phyloP scores from a whole-genome alignment of 2,113 vertebrate species.

The Micronycteris hirsuta region DNA sequence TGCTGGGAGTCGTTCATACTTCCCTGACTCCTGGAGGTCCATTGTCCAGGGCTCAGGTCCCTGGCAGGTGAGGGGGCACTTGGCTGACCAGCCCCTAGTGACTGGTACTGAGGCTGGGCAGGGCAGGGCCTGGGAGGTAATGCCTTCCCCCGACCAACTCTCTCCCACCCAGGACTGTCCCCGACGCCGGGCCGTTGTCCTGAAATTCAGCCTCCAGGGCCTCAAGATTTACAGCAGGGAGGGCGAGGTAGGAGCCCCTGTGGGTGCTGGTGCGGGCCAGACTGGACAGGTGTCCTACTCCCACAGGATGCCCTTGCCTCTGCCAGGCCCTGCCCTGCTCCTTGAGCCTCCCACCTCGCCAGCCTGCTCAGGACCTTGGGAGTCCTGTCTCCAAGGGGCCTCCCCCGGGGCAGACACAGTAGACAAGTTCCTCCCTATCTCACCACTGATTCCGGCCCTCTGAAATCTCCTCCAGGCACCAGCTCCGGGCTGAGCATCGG shows the following conservation, averaged over 20 bases:
- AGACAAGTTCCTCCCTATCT: not conserved
- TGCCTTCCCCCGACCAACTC: not conserved
- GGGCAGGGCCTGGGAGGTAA: not conserved
- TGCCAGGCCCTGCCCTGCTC: not conserved
- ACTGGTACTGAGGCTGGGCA: not conserved
- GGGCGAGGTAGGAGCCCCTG: conserved; percentile 82
- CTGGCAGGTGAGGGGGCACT: not conserved
- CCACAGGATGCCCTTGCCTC: not conserved
- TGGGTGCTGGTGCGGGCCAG: not conserved
- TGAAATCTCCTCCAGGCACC: not conserved
- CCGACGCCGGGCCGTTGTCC: conserved; percentile 82
- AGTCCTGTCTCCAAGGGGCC: not conserved
- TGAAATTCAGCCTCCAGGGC: conserved; percentile 93
- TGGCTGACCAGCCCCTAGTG: not conserved
- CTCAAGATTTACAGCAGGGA: conserved; percentile 93
- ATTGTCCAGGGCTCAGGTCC: not conserved
- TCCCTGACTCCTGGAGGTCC: not conserved
- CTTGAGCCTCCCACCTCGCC: not conserved
- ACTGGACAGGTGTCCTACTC: not conserved
- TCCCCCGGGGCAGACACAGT: not conserved
- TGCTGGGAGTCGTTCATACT: not conserved
- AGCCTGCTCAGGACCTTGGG: not conserved
- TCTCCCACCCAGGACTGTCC: conserved; percentile 81
- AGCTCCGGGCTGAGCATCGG: not conserved
- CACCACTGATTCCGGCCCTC: not conserved